These are phyloP conservation scores for Chaetodon auriga DNA, from an alignment of 2,113 vertebrate genomes.

Conservation along the genomic window DNA sequence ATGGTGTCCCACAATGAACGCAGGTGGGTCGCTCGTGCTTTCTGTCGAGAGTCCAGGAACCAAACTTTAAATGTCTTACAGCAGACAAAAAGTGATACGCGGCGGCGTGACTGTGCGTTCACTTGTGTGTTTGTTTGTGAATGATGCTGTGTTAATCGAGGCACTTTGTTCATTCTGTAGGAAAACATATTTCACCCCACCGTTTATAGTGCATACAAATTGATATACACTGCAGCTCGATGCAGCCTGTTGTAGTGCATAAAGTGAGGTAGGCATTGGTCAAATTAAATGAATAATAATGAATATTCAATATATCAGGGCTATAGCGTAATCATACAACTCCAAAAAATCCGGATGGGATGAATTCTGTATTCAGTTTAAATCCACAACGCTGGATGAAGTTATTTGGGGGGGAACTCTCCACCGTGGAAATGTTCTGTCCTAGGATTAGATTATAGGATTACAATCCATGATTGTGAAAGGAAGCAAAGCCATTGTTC, in stretches of 20 bases:
- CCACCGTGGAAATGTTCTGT: background rate
- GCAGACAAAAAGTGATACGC: background rate
- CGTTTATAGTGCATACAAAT: background rate
- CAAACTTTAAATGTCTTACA: conserved; percentile 33
- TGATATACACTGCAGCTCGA: background rate
- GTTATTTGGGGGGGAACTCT: background rate
- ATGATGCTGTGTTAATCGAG: background rate
- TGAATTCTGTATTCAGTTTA: background rate
- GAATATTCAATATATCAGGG: background rate
- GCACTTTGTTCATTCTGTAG: background rate
- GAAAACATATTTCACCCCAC: background rate
- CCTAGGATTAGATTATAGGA: conserved; percentile 19
- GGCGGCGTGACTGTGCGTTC: background rate
- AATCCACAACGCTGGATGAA: background rate
- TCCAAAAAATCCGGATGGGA: background rate
- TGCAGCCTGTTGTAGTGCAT: background rate
- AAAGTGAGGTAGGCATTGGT: background rate
- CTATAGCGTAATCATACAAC: background rate
- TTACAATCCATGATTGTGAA: conserved; percentile 33
- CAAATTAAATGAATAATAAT: background rate
- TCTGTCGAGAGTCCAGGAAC: background rate
- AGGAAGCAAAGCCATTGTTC: conserved; percentile 3
- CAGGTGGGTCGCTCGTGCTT: conserved; percentile 73
- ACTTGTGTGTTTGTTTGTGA: background rate
- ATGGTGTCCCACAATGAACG: conserved; percentile 85